Evolutionary conservation across 2,888 invertebrate species (phyloP), one percentile per base, ranked within the genome.

Genomic region (Chironomus riparius): DNA sequence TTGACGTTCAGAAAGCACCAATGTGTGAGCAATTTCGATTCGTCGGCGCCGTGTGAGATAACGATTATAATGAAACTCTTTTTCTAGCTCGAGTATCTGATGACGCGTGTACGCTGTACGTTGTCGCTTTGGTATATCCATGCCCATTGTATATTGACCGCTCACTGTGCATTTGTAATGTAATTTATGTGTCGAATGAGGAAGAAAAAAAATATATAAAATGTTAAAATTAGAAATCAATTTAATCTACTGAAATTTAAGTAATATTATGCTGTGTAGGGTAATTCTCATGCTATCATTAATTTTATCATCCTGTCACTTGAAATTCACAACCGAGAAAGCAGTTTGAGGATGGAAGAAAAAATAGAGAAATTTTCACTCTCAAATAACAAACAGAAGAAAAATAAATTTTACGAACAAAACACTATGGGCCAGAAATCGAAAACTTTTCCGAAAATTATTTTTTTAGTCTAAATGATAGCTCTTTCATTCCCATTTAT

Each of bases 21-120:
- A 88, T 80, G 95, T 93, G 86, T 98, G 97, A 69, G 98, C 97
- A 83, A 98, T 98, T 87, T 98, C 98, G 85, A 98, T 97, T 83
- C 98, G 88, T 86, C 98, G 88, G 83, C 97, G 89, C 80, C 98
- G 89, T 77, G 98, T 97, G 84, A 98, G 88, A 87, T 98, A 98
- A 82, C 95, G 90, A 87, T 97, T 98, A 88, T 93, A 97, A 85
- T 98, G 97, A 85, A 98, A 98, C 87, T 97, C 97, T 84, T 97
- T 97, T 84, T 97, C 97, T 82, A 98, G 87, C 86, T 98, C 97
- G 83, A 98, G 88, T 83, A 97, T 97, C 88, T 98, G 98, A 87
- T 97, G 96, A 84, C 98, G 90, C 78, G 97, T 98, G 88, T 98
- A 98, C 78, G 97, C 97, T 79, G 97, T 98, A 80, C 98, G 89